Evolutionary conservation across 2,888 invertebrate genomes (phyloP).

Genomic region (Pantelozetes paolii): DNA sequence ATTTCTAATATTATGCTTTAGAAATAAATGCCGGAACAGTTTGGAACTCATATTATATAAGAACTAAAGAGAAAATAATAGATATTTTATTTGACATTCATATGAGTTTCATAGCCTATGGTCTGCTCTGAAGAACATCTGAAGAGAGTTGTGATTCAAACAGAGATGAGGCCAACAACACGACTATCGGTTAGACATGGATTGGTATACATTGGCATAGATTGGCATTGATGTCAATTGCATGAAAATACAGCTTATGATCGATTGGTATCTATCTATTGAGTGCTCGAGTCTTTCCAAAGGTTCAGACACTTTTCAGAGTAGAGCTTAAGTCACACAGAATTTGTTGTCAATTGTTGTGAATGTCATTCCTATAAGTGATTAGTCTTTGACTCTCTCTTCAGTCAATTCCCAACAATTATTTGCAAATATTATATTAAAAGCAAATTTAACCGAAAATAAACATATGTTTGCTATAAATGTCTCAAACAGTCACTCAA

Average conservation of each 20-base stretch:
- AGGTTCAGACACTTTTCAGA: neutral
- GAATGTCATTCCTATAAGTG: conserved; percentile 24
- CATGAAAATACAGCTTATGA: conserved; percentile 8
- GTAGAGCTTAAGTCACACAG: conserved; percentile 2
- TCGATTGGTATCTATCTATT: conserved; percentile 23
- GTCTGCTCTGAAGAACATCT: neutral
- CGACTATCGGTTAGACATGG: neutral
- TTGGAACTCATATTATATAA: neutral
- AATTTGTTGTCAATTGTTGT: conserved; percentile 35
- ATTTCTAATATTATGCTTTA: neutral
- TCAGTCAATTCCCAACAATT: neutral
- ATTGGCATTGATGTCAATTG: conserved; percentile 2
- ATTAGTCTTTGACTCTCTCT: conserved; percentile 4
- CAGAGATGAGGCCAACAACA: neutral
- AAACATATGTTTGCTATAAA: conserved; percentile 17
- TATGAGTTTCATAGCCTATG: conserved; percentile 7
- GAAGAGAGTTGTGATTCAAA: neutral
- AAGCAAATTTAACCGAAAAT: neutral
- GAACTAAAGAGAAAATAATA: conserved; percentile 8
- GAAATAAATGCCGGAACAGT: conserved; percentile 32
- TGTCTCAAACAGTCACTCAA: too few relatives aligned
- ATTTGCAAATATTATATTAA: neutral
- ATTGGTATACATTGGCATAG: neutral
- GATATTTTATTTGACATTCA: conserved; percentile 29
- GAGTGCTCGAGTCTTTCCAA: neutral